These are phyloP conservation scores for Sylvietta virens DNA, from an alignment of 2,113 vertebrate species.

Conservation along the genomic window DNA sequence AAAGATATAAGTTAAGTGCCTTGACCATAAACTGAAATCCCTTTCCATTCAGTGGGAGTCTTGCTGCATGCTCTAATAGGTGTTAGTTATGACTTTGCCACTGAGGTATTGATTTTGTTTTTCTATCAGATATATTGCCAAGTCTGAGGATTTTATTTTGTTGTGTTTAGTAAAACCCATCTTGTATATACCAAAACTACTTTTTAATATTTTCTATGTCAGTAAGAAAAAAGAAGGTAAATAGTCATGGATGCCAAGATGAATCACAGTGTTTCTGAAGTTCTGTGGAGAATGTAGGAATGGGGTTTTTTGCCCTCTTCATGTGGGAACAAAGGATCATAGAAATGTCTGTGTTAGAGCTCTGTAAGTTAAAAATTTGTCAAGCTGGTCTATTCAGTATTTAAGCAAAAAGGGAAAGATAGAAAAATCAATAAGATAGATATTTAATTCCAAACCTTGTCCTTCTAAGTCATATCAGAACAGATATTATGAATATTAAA, in stretches of 20 bases:
- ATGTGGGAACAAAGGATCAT: background rate
- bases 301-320: background rate
- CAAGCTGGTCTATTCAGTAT: background rate
- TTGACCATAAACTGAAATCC: background rate
- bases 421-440: background rate
- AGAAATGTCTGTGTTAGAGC: background rate
- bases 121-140: background rate
- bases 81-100: background rate
- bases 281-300: background rate
- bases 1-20: background rate
- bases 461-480: background rate
- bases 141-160: background rate
- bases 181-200: background rate
- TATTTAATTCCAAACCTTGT: background rate
- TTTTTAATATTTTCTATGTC: background rate
- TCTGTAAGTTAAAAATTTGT: background rate
- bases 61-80: background rate
- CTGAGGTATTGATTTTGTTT: background rate
- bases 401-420: background rate
- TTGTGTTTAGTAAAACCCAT: background rate
- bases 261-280: background rate
- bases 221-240: background rate
- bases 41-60: background rate
- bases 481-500: background rate
- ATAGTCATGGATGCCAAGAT: background rate